Evolutionary conservation across 2,888 invertebrate species (phyloP), one percentile per base, ranked within the genome.

Genomic region (Ornithoptera alexandrae): DNA sequence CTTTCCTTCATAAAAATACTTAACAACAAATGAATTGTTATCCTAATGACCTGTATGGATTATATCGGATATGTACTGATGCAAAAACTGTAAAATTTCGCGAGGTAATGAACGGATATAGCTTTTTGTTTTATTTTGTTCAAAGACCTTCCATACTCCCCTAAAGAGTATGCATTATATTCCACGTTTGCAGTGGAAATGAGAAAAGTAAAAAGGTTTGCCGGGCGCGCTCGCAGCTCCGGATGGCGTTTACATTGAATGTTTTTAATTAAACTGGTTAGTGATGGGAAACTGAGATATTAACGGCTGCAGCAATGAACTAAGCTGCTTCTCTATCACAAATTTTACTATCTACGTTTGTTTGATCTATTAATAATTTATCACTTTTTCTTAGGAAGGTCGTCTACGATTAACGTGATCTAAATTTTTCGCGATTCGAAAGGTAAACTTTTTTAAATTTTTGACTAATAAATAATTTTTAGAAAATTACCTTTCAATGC

Each of bases 221-320:
- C 69, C 46, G 71, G 73, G 76, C 77, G 77, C 76, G 75, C 73
- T 75, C 75, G 69, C 65, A 73, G 74, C 71, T 56, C 69, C 62
- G 72, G 73, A 74, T 76, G 74, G 77, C 76, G 15, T 78, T 76
- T 78, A 76, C 77, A 77, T 76, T 73, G 76, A 79, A 76, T 76
- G 77, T 78, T 82, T 82, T 84, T 83, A 82, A 83, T 84, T 82
- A 84, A 83, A 78, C 62, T 72, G 68, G 18, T 57, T 78, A 83
- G 81, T 71, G 81, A 74, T 76, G 79, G 65, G 74, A 69, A 67
- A 46, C 69, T 60, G 63, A 30, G 20, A 39, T 63, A 69, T 39
- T 65, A 62, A 71, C 46, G 53, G 20, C 62, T 39, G 10, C 4
- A 15, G 46, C 12, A 61, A 67, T 50, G 17, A 65, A 60, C 36